These are phyloP conservation scores for Chalcis sispes DNA, from an alignment of 2,888 invertebrate genomes.

Conservation along the genomic window DNA sequence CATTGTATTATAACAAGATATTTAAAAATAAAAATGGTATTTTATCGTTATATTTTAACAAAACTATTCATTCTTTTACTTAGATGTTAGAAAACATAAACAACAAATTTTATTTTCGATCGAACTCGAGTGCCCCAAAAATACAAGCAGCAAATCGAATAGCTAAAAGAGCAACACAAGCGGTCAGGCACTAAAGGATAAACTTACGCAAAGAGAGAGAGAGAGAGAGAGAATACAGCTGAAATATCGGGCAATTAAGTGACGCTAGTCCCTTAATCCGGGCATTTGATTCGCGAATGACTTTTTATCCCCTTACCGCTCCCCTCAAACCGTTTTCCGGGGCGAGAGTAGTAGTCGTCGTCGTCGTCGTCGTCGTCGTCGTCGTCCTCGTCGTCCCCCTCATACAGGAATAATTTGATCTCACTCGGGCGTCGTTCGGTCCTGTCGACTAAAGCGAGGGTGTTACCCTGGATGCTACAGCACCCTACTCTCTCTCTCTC, in stretches of 20 bases:
- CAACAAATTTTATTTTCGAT: no score
- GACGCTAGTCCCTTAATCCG: constrained; percentile 71
- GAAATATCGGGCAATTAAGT: constrained; percentile 61
- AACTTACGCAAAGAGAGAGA: background rate
- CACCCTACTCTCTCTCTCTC: no score
- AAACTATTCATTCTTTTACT: no score
- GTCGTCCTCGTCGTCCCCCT: no score
- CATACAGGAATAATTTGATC: constrained; percentile 58
- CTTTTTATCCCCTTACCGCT: constrained; percentile 69
- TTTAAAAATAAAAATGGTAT: no score
- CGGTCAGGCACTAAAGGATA: background rate
- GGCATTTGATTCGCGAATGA: constrained; percentile 74
- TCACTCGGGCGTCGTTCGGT: constrained; percentile 66
- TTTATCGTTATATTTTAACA: no score
- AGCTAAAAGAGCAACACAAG: background rate
- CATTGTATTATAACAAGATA: no score
- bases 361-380: no score
- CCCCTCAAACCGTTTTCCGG: background rate
- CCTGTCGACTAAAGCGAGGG: constrained; percentile 56
- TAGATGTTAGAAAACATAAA: no score
- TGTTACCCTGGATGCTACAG: constrained; percentile 18
- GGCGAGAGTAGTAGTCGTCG: no score
- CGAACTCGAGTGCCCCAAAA: no score
- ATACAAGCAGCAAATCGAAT: background rate
- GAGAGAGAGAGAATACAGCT: background rate